Conservation (phyloP, 2,113 vertebrate genomes). For the Chlorodrepanis virens region DNA sequence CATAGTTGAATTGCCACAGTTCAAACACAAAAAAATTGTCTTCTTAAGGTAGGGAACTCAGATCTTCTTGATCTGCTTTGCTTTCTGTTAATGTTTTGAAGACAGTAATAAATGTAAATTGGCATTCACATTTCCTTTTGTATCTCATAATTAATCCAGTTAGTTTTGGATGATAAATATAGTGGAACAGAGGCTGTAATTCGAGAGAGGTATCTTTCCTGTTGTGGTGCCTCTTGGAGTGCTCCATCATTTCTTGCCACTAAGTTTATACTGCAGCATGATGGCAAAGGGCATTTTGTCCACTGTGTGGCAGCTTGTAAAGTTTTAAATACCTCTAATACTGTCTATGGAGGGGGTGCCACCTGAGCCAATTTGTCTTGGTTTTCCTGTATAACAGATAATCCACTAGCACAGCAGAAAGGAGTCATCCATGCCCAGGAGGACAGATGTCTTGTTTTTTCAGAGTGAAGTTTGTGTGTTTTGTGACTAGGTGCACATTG, state of each 20-base stretch:
- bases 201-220: background rate
- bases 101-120: background rate
- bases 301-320: background rate
- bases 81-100: background rate
- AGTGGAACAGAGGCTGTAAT: background rate
- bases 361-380: background rate
- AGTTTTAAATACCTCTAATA: background rate
- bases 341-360: background rate
- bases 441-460: background rate
- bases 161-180: background rate
- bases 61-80: background rate
- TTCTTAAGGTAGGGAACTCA: background rate
- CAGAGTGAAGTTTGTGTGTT: background rate
- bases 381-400: background rate
- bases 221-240: background rate
- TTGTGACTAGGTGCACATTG: background rate
- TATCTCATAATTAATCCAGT: background rate
- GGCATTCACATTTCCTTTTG: background rate
- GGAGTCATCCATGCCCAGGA: background rate
- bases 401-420: background rate
- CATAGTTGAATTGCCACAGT: background rate
- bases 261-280: background rate
- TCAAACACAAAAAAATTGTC: background rate
- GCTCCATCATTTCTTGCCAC: accelerated
- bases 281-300: background rate